Evolutionary conservation across 1,140 invertebrate genomes (phyloP).

Genomic region (Trichomalopsis sarcophagae): DNA sequence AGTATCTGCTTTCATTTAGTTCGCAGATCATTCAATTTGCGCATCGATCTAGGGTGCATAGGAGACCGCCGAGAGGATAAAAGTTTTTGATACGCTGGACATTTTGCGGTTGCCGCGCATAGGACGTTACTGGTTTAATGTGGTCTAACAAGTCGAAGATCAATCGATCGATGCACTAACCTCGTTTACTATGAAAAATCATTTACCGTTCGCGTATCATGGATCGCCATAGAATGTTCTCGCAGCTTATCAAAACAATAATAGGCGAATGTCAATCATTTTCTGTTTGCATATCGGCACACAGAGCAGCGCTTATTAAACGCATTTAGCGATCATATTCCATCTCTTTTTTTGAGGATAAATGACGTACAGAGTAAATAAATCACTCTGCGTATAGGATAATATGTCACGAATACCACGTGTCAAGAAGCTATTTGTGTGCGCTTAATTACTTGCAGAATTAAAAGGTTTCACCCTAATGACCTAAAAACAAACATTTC

Average conservation of each 20-base stretch:
- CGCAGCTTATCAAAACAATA: background rate
- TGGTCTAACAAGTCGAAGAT: slow-evolving; percentile 16
- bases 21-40: background rate
- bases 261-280: background rate
- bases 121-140: background rate
- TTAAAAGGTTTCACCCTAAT: too few relatives aligned
- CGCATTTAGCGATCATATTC: too few relatives aligned
- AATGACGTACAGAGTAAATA: too few relatives aligned
- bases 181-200: slow-evolving; percentile 55
- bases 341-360: too few relatives aligned
- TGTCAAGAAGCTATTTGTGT: too few relatives aligned
- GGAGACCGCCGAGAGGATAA: background rate
- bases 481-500: too few relatives aligned
- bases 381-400: too few relatives aligned
- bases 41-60: background rate
- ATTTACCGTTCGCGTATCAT: slow-evolving; percentile 49
- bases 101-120: slow-evolving; percentile 2
- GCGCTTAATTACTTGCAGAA: too few relatives aligned
- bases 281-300: background rate
- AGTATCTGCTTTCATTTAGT: too few relatives aligned
- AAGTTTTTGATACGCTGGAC: background rate
- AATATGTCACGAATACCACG: too few relatives aligned
- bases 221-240: background rate
- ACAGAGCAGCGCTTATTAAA: background rate
- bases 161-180: slow-evolving; percentile 47